A percentile compares a stretch with the other conserved stretches of the same genome.
These are phyloP conservation scores for Otocyon megalotis DNA, from an alignment of 2,113 vertebrate species.

Conservation along the genomic window DNA sequence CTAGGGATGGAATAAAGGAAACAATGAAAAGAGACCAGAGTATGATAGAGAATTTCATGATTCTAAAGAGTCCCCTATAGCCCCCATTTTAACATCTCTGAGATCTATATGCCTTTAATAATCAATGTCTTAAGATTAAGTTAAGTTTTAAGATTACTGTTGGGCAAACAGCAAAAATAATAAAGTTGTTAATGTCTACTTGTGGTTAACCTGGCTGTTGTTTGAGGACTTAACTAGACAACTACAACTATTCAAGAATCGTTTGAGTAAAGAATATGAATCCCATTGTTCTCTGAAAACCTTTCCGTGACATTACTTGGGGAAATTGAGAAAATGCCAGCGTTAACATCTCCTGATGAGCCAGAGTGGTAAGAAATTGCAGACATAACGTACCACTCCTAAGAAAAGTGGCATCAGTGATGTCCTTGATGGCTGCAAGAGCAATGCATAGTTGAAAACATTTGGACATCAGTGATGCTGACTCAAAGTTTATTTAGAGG, in stretches of 20 bases:
- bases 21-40: neutral
- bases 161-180: neutral
- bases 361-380: neutral
- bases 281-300: neutral
- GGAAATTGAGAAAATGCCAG: neutral
- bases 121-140: neutral
- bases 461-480: neutral
- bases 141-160: neutral
- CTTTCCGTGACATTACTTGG: neutral
- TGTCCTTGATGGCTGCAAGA: neutral
- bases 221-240: neutral
- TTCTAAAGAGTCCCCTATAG: neutral
- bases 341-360: neutral
- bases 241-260: neutral
- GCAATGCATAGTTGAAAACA: neutral
- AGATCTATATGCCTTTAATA: neutral
- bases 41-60: neutral
- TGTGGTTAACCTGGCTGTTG: neutral
- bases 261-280: neutral
- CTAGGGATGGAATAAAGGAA: neutral
- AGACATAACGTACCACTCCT: neutral
- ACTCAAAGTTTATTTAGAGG: neutral
- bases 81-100: neutral
- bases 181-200: too few species aligned
- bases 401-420: neutral